Conservation (phyloP, 2,888 invertebrate genomes). For the Drosophila testacea region DNA sequence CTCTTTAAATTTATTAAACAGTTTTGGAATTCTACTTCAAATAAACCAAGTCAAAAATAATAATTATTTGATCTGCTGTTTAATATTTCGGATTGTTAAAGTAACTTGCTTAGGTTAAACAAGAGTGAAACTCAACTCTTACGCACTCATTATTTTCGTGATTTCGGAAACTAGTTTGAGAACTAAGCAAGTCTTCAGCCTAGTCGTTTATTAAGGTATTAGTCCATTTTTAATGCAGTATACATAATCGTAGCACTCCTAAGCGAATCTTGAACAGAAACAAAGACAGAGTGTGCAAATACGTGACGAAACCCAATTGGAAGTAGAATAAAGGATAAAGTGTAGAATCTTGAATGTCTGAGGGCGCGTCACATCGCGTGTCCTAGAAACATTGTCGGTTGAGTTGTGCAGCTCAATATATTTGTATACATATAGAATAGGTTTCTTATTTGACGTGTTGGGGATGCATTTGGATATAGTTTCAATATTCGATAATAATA, state of each 20-base stretch:
- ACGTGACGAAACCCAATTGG: slow-evolving; percentile 50
- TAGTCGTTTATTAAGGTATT: slow-evolving; percentile 2
- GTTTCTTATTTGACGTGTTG: slow-evolving; percentile 47
- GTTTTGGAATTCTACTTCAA: no score
- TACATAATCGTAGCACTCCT: slow-evolving; percentile 25
- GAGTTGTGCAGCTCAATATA: slow-evolving; percentile 29
- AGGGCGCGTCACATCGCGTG: slow-evolving; percentile 69
- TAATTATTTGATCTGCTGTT: no score
- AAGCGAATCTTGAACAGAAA: slow-evolving; percentile 29
- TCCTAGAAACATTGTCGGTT: slow-evolving; percentile 49
- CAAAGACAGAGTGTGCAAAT: slow-evolving; percentile 8
- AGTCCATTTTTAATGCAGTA: slow-evolving; percentile 2
- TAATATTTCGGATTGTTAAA: no score
- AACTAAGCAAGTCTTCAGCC: neutral
- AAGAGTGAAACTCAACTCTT: neutral
- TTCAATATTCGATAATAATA: slow-evolving; percentile 78
- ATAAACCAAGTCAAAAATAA: no score
- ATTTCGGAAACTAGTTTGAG: neutral
- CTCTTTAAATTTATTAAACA: no score
- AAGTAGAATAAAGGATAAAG: slow-evolving; percentile 7
- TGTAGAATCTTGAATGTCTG: slow-evolving; percentile 24
- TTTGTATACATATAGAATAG: slow-evolving; percentile 16
- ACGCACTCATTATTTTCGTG: neutral
- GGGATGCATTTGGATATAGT: slow-evolving; percentile 49
- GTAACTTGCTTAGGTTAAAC: neutral